phyloP scores from a whole-genome alignment of 2,113 vertebrate genomes.

The Oxyura jamaicensis region DNA sequence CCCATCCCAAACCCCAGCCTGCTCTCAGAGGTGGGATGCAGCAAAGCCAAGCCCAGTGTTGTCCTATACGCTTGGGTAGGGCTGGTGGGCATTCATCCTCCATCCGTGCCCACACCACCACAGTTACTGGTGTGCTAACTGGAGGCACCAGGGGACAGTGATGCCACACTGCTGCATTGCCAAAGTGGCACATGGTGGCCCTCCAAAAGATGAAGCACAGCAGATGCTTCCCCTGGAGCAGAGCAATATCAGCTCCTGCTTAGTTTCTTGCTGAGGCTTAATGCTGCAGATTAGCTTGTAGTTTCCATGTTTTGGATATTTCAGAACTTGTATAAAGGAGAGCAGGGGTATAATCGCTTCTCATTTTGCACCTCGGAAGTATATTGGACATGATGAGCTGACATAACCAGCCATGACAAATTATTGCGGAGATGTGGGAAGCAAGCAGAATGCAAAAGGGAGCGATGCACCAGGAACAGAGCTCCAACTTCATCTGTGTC shows the following conservation, averaged over 20 bases:
- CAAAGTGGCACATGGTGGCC: background rate
- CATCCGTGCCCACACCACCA: background rate
- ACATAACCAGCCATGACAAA: background rate
- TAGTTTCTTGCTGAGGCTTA: background rate
- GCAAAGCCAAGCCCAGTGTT: background rate
- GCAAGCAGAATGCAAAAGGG: background rate
- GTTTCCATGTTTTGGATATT: background rate
- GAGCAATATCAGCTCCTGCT: background rate
- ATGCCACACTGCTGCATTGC: fast-evolving
- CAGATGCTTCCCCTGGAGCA: background rate
- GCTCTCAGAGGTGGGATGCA: background rate
- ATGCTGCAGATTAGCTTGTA: background rate
- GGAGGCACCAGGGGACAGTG: background rate
- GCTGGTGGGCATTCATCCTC: background rate
- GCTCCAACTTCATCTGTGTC: background rate
- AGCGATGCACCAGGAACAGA: fast-evolving
- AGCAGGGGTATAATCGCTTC: conserved; percentile 11
- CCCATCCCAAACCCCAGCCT: fast-evolving
- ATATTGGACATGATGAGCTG: background rate
- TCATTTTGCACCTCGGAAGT: background rate
- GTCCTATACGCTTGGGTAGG: fast-evolving
- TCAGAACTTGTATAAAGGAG: conserved; percentile 2
- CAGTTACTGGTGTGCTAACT: background rate
- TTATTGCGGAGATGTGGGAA: background rate
- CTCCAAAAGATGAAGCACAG: background rate